Base-by-base conservation (phyloP, 1,140 invertebrate species). In the Procambarus virginalis region DNA sequence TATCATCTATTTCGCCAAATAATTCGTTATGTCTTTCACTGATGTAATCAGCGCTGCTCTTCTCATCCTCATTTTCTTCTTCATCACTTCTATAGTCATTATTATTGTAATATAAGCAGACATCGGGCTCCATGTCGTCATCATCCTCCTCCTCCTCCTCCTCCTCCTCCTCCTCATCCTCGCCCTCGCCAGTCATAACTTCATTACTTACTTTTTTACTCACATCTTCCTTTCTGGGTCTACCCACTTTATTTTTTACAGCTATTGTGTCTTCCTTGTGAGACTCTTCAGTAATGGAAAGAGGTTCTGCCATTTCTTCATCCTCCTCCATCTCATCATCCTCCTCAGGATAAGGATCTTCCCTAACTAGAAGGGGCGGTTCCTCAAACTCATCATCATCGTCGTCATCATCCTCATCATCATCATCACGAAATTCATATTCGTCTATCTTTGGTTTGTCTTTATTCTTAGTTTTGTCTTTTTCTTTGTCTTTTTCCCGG, bases 341-440 rank as follows among this genome's bases (percentile, higher is more conserved):
- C 9, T 92, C 91, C 68, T 92, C 91, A 51, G 91, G 91, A 48
- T 92, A 92, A 22, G 91, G 91, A 75, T 92, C 91, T 89, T 92
- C 89, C 64, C 91, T 84, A 6, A 92, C 88, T 46, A 92, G 85
- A 14, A 92, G 80, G 2, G 87, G 91, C 73, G 91, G 91, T 48
- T 90, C 89, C n/a, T 78, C 84, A 64, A 90, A 92, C 22, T 92
- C 91, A 81, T 92, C 91, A 84, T 92, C 91, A 78, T 92, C 91
- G 77, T 92, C 91, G 34, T 92, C 88, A 46, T 92, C 91, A 20
- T 90, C 89, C n/a, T 92, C 91, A 77, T 90, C 83, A 20, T 89
- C 75, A 5, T 88, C 86, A 82, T 88, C 86, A 68, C 86, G 48
- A 60, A 89, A 89, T 34, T 83, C 86, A 83, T 75, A 82, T 49